Evolutionary conservation across 2,888 invertebrate genomes (phyloP), one percentile per base, ranked within the genome.

Genomic region (Oscheius sp.): DNA sequence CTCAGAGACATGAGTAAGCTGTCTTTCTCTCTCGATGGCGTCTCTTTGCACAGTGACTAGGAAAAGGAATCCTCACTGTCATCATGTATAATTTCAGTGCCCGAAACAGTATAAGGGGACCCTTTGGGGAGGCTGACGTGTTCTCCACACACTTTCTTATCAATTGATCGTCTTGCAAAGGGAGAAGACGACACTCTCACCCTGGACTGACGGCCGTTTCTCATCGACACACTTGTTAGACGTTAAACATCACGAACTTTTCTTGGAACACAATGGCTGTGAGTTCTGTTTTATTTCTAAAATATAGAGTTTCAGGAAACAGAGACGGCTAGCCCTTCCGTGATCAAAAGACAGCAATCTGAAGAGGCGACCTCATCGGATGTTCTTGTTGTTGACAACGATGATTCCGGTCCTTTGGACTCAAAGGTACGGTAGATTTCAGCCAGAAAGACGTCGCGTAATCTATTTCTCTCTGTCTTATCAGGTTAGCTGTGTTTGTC

Each of bases 111-210:
- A 42, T 37, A 53, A 53, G 53, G 13, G n/a, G 53, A 53, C n/a
- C 29, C 10, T 53, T 53, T 13, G 53, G 10, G 37, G 4, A 58
- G n/a, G 60, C 48, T 63, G 63, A 63, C 63, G 63, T 63, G 63
- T 21, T 42, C 42, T 42, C 63, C 29, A 21, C 33, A 21, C 21
- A 32, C 21, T 42, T 48, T 29, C 63, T 63, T 63, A 63, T 63
- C 63, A 63, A 63, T 63, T 63, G 63, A 63, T 63, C 48, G 63
- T 60, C 13, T 35, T n/a, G 32, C 42, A 42, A 42, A 42, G 7
- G 42, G 42, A 21, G 59, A 37, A 33, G 21, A 29, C 63, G 63
- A 47, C 63, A 37, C 13, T 13, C 62, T 21, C 48, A 47, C 9
- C 2, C 2, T 2, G 48, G 48, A 11, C 47, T 7, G 42, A 63